These are phyloP conservation scores for Mirounga angustirostris DNA, from an alignment of 2,113 vertebrate species.

Conservation along the genomic window DNA sequence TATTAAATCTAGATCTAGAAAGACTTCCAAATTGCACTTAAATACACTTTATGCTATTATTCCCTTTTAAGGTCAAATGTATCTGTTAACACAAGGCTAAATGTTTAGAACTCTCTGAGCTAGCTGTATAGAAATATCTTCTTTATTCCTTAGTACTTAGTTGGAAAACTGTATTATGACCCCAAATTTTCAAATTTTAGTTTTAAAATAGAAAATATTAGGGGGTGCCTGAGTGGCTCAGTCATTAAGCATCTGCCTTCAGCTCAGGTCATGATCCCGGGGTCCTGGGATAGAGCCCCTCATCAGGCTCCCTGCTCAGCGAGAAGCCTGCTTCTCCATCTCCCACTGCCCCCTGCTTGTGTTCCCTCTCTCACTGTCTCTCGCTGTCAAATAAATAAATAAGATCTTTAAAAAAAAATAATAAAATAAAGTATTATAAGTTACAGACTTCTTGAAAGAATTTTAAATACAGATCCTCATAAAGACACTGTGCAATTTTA, in stretches of 20 bases:
- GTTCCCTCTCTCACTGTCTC: no score
- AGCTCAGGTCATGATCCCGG: background rate
- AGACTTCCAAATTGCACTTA: background rate
- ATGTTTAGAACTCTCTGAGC: background rate
- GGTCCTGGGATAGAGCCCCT: no score
- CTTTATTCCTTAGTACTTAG: background rate
- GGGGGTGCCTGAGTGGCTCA: background rate
- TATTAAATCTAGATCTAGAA: background rate
- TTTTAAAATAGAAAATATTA: conserved; percentile 4
- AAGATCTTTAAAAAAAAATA: no score
- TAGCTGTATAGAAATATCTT: background rate
- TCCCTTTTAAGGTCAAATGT: background rate
- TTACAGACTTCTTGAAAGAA: background rate
- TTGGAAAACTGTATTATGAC: background rate
- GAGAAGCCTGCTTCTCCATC: no score
- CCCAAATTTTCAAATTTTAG: background rate
- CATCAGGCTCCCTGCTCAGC: no score
- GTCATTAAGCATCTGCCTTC: background rate
- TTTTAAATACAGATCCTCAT: background rate
- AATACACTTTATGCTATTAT: background rate
- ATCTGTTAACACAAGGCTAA: background rate
- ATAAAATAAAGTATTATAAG: background rate
- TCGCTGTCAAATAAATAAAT: no score
- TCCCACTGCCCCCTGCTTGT: background rate
- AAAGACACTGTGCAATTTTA: background rate